These are phyloP conservation scores for Bombus consobrinus DNA, from an alignment of 1,140 invertebrate species.

Conservation along the genomic window DNA sequence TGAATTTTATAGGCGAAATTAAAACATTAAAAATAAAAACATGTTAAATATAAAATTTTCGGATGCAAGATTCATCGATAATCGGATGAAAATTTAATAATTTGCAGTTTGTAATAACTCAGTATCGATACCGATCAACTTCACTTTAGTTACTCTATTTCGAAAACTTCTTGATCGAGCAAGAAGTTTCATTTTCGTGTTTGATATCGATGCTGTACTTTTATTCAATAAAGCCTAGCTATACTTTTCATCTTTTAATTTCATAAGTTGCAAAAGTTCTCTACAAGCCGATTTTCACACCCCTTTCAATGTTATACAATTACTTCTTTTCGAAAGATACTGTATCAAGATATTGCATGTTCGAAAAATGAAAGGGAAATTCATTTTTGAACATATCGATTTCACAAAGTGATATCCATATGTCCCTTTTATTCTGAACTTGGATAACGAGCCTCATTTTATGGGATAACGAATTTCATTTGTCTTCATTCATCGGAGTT, in stretches of 20 bases:
- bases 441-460: too few relatives aligned
- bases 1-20: neutral
- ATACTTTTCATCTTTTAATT: neutral
- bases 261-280: neutral
- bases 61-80: neutral
- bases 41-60: neutral
- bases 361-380: neutral
- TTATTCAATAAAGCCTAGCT: too few relatives aligned
- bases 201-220: too few relatives aligned
- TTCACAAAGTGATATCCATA: neutral
- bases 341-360: too few relatives aligned
- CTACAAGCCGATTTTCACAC: neutral
- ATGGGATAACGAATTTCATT: too few relatives aligned
- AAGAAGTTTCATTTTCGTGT: too few relatives aligned
- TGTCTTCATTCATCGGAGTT: too few relatives aligned
- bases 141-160: too few relatives aligned
- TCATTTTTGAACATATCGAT: neutral
- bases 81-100: neutral
- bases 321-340: neutral
- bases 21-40: too few relatives aligned
- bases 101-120: too few relatives aligned
- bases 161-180: too few relatives aligned
- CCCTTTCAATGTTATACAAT: neutral
- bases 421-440: neutral
- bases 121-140: too few relatives aligned